Base-by-base conservation (phyloP, 2,113 vertebrate species). In the Irena cyanogastra region DNA sequence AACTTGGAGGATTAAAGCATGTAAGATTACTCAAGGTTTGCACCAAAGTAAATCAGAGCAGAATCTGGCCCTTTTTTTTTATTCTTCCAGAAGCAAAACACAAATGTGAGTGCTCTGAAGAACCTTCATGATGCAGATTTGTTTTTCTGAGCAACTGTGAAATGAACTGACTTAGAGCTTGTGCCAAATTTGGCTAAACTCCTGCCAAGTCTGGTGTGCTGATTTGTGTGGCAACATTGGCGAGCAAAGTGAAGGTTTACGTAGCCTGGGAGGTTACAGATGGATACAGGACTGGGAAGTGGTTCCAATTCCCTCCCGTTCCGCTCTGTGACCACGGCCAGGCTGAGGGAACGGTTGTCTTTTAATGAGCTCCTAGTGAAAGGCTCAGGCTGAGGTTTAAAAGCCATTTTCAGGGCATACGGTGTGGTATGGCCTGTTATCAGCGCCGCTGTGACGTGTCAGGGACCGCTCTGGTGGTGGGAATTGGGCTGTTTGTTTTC, bases 201-300 rank as follows among this genome's bases (percentile, higher is more conserved):
- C 30, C 86, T 89, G 95, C 97, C 96, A 96, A 90, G 83, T 75
- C 87, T 66, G 52, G 76, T 30, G 82, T 45, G 72, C 87, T 87
- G 96, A 86, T 94, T 92, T 96, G 87, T 87, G 68, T 92, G 94
- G 96, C 96, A 96, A 87, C 63, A 76, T 28, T 94, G 96, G 93
- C 91, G 89, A 53, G 57, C 5, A 0, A 31, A 85, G 76, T 16
- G 39, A 65, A 95, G 61, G 74, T 95, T 96, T 91, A 12, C 39
- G 12, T 81, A 78, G 92, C 76, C 93, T 89, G 92, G 77, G 86
- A 69, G 45, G 18, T 89, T 95, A 41, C 89, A 75, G 52, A 35
- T 57, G 91, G 65, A 31, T 52, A 16, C 80, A 33, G 49, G 64
- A 26, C 2, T 7, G 89, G 90, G 91, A 92, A 93, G 80, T 28